phyloP scores from a whole-genome alignment of 2,113 vertebrate species.

The Colaptes auratus region DNA sequence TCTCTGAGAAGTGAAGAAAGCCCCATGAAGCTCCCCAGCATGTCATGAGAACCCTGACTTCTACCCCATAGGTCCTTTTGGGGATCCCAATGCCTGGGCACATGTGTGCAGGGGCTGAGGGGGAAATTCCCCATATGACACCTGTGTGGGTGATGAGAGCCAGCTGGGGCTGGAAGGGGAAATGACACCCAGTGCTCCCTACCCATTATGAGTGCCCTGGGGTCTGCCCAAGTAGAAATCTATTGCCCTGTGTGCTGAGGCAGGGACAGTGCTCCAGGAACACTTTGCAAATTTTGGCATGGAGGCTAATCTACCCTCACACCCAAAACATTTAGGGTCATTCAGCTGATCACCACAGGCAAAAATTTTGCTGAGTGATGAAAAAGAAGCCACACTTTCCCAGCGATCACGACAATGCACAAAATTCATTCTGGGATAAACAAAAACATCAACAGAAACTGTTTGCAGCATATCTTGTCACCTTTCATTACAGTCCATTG shows the following conservation, averaged over 20 bases:
- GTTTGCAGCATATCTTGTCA: conserved; percentile 50
- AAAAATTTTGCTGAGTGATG: background rate
- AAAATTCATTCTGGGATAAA: conserved; percentile 8
- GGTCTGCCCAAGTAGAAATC: background rate
- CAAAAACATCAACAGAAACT: background rate
- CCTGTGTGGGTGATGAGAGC: background rate
- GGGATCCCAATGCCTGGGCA: accelerated
- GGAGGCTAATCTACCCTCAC: background rate
- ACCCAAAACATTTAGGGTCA: background rate
- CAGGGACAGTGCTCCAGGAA: accelerated
- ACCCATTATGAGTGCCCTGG: accelerated
- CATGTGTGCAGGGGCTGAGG: accelerated
- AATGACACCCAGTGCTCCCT: background rate
- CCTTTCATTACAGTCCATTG: background rate
- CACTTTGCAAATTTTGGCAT: accelerated
- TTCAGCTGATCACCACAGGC: background rate
- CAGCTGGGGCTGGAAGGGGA: background rate
- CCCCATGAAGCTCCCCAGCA: accelerated
- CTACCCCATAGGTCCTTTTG: accelerated
- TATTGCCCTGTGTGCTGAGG: accelerated
- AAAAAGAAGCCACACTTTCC: background rate
- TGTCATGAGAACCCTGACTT: background rate
- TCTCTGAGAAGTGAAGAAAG: background rate
- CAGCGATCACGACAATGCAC: accelerated
- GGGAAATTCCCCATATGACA: background rate